phyloP scores from a whole-genome alignment of 2,113 vertebrate species.

The Nothoprocta pentlandii region DNA sequence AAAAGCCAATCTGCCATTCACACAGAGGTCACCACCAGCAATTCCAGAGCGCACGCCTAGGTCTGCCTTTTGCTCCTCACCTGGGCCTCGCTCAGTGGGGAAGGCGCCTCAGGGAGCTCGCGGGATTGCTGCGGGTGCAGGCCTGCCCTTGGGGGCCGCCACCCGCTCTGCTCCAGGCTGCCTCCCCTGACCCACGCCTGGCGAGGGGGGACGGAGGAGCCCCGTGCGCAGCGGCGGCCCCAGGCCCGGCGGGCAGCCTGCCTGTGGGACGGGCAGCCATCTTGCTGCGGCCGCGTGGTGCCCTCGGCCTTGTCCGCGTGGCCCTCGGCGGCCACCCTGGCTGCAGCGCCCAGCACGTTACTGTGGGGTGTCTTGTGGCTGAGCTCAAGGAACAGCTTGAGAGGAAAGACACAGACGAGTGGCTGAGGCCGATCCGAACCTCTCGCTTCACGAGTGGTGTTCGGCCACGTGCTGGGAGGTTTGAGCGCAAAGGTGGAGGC shows the following conservation, averaged over 20 bases:
- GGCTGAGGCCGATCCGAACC: background rate
- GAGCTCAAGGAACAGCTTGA: background rate
- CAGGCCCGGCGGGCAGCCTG: too few species aligned
- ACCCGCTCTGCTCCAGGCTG: too few species aligned
- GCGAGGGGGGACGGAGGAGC: too few species aligned
- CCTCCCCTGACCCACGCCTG: too few species aligned
- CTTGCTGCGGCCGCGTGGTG: too few species aligned
- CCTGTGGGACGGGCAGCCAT: too few species aligned
- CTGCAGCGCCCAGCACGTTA: too few species aligned
- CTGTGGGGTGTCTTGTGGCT: background rate
- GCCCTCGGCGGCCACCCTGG: background rate
- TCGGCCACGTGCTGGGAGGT: background rate
- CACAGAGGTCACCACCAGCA: background rate
- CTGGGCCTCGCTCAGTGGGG: too few species aligned
- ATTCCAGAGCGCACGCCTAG: background rate
- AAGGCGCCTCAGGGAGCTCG: too few species aligned
- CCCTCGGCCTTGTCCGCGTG: background rate
- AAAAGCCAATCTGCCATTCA: background rate
- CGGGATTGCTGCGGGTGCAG: too few species aligned
- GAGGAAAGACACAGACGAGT: background rate
- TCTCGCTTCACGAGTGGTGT: accelerated
- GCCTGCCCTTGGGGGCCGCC: too few species aligned
- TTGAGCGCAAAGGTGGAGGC: background rate
- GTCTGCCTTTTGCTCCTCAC: background rate
- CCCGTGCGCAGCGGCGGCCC: too few species aligned